Base-by-base conservation (phyloP, 2,797 vertebrate species). In the Muscicapa striata region DNA sequence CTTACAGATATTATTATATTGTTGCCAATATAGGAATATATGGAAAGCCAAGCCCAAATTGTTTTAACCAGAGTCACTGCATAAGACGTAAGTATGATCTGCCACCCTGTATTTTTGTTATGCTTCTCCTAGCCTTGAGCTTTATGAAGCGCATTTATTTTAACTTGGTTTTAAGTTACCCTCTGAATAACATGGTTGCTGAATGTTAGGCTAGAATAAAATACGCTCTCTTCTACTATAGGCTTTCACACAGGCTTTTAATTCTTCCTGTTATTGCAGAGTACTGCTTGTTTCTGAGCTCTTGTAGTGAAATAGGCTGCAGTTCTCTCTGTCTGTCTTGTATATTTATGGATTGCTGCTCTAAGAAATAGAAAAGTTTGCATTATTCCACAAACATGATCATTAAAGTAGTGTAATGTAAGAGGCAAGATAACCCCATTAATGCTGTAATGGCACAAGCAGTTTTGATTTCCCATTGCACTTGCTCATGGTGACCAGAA, bases 91-190 rank as follows among this genome's bases (percentile, higher is more conserved):
- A 64, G 19, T 57, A 61, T 34, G 36, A 48, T 80, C 62, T 78
- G 14, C n/a, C 24, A 76, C 46, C n/a, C 30, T 81, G n/a, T n/a
- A 21, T 72, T 49, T 84, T 68, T 3, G 3, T 43, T 17, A 32
- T 73, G 27, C 32, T 89, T 83, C 58, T 75, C 74, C 63, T 75
- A 81, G 43, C 41, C 43, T 73, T 76, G 40, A 80, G 40, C 36
- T 93, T 88, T 75, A 77, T 81, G 43, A 72, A 94, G 67, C 29
- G 48, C 8, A 8, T 80, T 87, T 87, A 78, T 84, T 94, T 95
- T 76, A 51, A 75, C 57, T 89, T 66, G 23, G 43, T 83, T 91
- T 96, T 68, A 40, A 78, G 51, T 78, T 58, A 20, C n/a, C 7
- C 15, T 40, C 43, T 0, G 0, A 91, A 69, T 66, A 86, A 78